Evolutionary conservation across 2,797 vertebrate species (phyloP), one percentile per base, ranked within the genome.

Genomic region (Xenentodon cancila): DNA sequence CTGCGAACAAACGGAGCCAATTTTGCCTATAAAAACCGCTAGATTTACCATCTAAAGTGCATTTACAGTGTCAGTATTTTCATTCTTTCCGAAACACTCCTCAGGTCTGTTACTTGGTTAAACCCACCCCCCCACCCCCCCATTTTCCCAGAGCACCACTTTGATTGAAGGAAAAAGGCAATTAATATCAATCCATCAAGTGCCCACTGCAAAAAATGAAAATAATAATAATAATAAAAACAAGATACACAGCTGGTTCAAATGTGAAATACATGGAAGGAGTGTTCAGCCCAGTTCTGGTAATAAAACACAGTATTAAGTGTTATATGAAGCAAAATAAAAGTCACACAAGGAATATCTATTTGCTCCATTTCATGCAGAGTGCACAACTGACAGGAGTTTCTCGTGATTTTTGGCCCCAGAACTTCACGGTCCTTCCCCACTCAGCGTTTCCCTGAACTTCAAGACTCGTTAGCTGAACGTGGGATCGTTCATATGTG

Each of bases 11-110:
- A 80, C 53, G 60, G 71, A 67, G 84, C 85, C 86, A 89, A 90
- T 88, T 90, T 67, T 47, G 47, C 81, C 82, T 73, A 74, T 71
- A 85, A 80, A 88, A 87, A 25, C 84, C 74, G 77, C 68, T 85
- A 75, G 77, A 77, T 87, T 92, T 78, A 87, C 86, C 88, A 84
- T 92, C 91, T 94, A 94, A 94, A 94, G 94, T 94, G 94, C 94
- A 91, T 93, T 92, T 93, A 92, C 89, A 92, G 92, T 93, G 92
- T 93, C 92, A 91, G 86, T 91, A 81, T 91, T 87, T 87, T 84
- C 71, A 85, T 85, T 87, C 78, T 71, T 89, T 84, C 81, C 81
- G 82, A 86, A 91, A 89, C 81, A 81, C 80, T 82, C 82, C 65
- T 69, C 53, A 64, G 75, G 73, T 71, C 73, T 58, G 67, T 70